phyloP scores from a whole-genome alignment of 2,113 vertebrate species.

The Phycodurus eques region DNA sequence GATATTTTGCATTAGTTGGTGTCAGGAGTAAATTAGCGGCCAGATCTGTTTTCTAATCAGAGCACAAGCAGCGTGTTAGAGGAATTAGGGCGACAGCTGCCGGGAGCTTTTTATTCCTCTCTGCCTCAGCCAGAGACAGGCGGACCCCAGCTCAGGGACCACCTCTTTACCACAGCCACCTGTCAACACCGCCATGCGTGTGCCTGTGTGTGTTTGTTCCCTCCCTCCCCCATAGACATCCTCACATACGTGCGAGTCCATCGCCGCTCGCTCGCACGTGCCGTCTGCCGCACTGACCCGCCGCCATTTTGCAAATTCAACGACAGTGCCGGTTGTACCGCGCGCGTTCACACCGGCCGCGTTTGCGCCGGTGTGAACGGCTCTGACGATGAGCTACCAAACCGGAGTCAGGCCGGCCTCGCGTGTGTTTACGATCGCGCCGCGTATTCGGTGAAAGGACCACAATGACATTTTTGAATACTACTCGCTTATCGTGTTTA shows the following conservation, averaged over 20 bases:
- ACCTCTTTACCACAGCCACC: slow-evolving; percentile 72
- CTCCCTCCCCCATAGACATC: slow-evolving; percentile 23
- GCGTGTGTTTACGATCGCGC: slow-evolving; percentile 55
- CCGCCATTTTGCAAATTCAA: slow-evolving; percentile 58
- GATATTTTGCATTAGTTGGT: slow-evolving; percentile 88
- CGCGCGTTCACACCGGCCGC: slow-evolving; percentile 21
- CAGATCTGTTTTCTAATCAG: slow-evolving; percentile 97
- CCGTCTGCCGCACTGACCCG: slow-evolving; percentile 61
- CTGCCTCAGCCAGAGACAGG: slow-evolving; percentile 75
- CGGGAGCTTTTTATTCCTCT: slow-evolving; percentile 73
- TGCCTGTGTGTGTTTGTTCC: slow-evolving; percentile 2
- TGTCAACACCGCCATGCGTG: slow-evolving; percentile 59
- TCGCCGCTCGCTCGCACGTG: slow-evolving; percentile 35
- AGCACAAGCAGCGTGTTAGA: slow-evolving; percentile 94
- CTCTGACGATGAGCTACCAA: slow-evolving; percentile 54
- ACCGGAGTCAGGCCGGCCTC: slow-evolving; percentile 51
- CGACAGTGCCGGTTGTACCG: slow-evolving; percentile 64
- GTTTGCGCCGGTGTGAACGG: slow-evolving; percentile 63
- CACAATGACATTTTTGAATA: too few species aligned
- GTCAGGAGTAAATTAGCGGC: slow-evolving; percentile 93
- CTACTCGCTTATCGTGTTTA: too few species aligned
- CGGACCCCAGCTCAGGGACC: slow-evolving; percentile 73
- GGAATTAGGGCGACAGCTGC: slow-evolving; percentile 97
- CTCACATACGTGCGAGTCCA: slow-evolving; percentile 39
- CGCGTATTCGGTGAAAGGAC: slow-evolving; percentile 12